These are phyloP conservation scores for Eupsittula cactorum DNA, from an alignment of 2,113 vertebrate species.

Conservation along the genomic window DNA sequence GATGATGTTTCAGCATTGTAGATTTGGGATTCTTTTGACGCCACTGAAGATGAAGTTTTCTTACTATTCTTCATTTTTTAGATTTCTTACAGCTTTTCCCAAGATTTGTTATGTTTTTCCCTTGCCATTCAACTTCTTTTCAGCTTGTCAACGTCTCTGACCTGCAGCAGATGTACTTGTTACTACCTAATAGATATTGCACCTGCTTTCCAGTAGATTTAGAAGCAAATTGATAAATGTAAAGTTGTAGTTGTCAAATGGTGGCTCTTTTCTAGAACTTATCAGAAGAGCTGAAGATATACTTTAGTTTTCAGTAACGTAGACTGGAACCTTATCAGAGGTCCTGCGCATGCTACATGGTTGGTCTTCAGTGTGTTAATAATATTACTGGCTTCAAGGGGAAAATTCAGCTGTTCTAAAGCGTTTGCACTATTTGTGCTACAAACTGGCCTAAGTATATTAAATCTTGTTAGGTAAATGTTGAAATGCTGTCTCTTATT, in stretches of 20 bases:
- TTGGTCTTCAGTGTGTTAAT: background rate
- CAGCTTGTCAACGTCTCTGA: background rate
- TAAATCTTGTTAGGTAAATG: background rate
- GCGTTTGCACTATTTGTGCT: background rate
- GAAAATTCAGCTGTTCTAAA: background rate
- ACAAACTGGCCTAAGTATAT: background rate
- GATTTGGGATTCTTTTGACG: background rate
- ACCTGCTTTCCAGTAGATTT: background rate
- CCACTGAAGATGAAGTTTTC: background rate
- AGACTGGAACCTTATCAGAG: background rate
- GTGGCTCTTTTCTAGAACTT: background rate
- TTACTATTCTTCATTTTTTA: background rate
- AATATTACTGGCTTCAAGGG: background rate
- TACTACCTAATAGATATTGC: background rate
- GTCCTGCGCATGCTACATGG: background rate
- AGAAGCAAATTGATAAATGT: background rate
- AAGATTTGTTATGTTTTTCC: background rate
- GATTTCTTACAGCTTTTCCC: background rate
- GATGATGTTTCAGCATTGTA: background rate
- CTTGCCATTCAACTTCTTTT: background rate
- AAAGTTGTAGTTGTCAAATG: background rate
- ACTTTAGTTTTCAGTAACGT: background rate
- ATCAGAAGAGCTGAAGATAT: background rate
- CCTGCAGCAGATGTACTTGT: background rate
- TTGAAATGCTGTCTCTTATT: conserved; percentile 46